phyloP scores from a whole-genome alignment of 2,888 invertebrate genomes.

The Empis stercorea region DNA sequence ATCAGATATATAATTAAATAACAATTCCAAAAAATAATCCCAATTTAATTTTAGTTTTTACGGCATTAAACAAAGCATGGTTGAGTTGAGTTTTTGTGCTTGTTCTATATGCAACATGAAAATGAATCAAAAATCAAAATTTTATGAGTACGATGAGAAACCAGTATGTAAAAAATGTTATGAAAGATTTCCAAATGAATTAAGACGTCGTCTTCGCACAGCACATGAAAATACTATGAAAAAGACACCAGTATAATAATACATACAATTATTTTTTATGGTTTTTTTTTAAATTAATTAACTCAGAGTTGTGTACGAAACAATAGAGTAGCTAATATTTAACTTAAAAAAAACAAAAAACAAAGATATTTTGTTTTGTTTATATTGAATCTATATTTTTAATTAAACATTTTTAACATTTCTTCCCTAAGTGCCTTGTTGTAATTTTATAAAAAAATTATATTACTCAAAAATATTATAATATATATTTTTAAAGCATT shows the following conservation, averaged over 20 bases:
- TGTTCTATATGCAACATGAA: conserved; percentile 95
- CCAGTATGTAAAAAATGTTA: conserved; percentile 98
- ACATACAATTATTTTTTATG: not conserved
- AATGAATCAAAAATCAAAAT: conserved; percentile 93
- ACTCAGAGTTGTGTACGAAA: not conserved
- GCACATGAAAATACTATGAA: conserved; percentile 70
- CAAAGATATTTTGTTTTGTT: not conserved
- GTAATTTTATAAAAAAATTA: not conserved
- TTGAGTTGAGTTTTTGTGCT: conserved; percentile 96
- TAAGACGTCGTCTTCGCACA: conserved; percentile 80
- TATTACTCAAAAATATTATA: not conserved
- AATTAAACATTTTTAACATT: not conserved
- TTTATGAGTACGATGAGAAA: conserved; percentile 97
- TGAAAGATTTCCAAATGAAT: conserved; percentile 88
- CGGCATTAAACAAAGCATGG: conserved; percentile 97
- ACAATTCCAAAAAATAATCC: not conserved
- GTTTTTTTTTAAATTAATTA: too few species aligned
- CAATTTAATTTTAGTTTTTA: conserved; percentile 65
- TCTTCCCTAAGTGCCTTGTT: not conserved
- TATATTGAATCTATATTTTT: not conserved
- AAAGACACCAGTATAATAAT: conserved; percentile 22
- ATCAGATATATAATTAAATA: conserved; percentile 1
- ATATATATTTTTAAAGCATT: too few species aligned
- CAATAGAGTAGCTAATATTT: not conserved
- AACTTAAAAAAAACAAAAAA: not conserved